Conservation (phyloP, 2,888 invertebrate genomes). For the Oconnorella tubifera region DNA sequence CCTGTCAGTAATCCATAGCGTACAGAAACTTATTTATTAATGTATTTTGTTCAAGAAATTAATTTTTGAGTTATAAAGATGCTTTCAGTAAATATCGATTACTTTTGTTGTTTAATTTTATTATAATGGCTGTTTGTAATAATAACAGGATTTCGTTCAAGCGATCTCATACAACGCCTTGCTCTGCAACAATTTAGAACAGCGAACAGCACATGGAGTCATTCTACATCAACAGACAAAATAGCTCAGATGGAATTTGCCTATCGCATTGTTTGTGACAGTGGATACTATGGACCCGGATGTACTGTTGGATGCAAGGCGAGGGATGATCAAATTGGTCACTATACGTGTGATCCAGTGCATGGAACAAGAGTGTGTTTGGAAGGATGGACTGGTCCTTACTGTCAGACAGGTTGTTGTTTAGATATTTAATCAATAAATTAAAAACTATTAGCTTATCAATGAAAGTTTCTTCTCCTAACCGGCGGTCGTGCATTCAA, state of each 20-base stretch:
- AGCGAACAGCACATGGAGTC: background rate
- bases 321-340: constrained; percentile 75
- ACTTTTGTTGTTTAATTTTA: background rate
- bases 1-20: no score
- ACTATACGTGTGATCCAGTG: constrained; percentile 76
- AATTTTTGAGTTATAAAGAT: background rate
- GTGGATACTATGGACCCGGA: constrained; percentile 56
- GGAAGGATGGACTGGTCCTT: constrained; percentile 76
- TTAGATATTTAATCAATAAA: no score
- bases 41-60: background rate
- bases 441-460: no score
- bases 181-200: background rate
- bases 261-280: constrained; percentile 52
- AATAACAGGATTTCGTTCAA: background rate
- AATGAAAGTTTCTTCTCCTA: no score
- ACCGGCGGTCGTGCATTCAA: no score
- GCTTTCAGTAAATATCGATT: background rate
- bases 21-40: background rate
- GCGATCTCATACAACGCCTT: background rate
- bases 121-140: no score
- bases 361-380: constrained; percentile 83
- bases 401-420: constrained; percentile 65
- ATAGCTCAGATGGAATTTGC: background rate
- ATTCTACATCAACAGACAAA: background rate
- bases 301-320: constrained; percentile 54